Evolutionary conservation across 2,113 vertebrate species (phyloP), one percentile per base, ranked within the genome.

Genomic region (Columba livia): DNA sequence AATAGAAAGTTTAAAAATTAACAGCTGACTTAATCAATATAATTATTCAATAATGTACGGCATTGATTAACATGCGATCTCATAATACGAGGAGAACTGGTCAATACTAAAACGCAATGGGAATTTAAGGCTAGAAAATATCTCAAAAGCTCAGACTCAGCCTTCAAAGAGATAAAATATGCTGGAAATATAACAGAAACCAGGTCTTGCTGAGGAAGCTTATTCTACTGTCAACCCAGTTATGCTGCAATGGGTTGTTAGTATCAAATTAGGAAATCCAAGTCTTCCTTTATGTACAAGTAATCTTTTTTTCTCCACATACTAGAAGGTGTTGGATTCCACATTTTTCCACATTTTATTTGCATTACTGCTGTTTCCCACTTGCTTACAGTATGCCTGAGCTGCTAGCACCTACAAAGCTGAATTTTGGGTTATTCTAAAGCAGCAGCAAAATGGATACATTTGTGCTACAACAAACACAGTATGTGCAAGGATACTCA

Each of bases 1-100:
- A 84, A 78, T 67, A 69, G 81, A 74, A 61, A 79, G 36, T 89
- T 89, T 79, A 50, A 94, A 96, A 79, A 89, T 85, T 84, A 95
- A 84, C 79, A 94, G 56, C 38, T 56, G 61, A 75, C 70, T 94
- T 94, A 2, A 4, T 71, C 81, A 82, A 50, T 69, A 74, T 25
- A 57, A 88, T 77, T 91, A 87, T 69, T 78, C 70, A 53, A 75
- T 79, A 72, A 78, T 5, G 8, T 56, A 72, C 36, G 57, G 50
- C 40, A 34, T 18, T 1, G 0, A 48, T 44, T 84, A 92, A 72
- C 3, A 2, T 69, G 25, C 40, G 56, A 23, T 15, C 38, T 40
- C 84, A 64, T 79, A 92, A 81, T 32, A 81, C 23, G 40, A 62
- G 47, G 6, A 65, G 24, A 2, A 0, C n/a, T 77, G 61, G 69